Evolutionary conservation across 2,113 vertebrate genomes (phyloP).

Genomic region (Limnothrissa miodon): DNA sequence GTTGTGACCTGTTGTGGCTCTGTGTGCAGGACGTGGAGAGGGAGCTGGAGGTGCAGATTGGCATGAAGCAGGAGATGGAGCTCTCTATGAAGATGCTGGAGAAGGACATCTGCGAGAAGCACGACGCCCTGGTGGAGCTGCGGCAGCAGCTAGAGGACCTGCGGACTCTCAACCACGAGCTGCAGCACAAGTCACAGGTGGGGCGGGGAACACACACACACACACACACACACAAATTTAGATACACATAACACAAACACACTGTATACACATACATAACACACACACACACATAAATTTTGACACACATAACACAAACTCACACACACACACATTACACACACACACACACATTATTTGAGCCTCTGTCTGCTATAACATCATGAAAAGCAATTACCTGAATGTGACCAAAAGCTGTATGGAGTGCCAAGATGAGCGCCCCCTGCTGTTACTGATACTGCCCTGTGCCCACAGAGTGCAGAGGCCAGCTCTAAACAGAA

Average conservation of each 20-base stretch:
- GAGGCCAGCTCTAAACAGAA: slow-evolving; percentile 91
- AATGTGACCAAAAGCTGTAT: background rate
- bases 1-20: background rate
- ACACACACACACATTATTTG: background rate
- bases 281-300: background rate
- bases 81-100: slow-evolving; percentile 99
- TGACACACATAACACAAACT: background rate
- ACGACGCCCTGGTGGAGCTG: slow-evolving; percentile 90
- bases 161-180: slow-evolving; percentile 90
- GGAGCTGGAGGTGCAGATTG: slow-evolving; percentile 94
- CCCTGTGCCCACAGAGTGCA: slow-evolving; percentile 70
- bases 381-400: too few species aligned
- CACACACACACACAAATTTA: background rate
- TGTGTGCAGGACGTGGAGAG: slow-evolving; percentile 88
- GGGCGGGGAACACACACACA: background rate
- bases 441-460: too few species aligned
- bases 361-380: too few species aligned
- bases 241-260: background rate
- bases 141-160: slow-evolving; percentile 94
- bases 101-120: slow-evolving; percentile 97
- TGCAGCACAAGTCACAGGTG: slow-evolving; percentile 94
- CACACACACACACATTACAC: background rate
- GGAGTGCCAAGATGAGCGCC: too few species aligned
- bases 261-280: too few species aligned
- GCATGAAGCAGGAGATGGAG: slow-evolving; percentile 99